These are phyloP conservation scores for Cettia cetti DNA, from an alignment of 2,113 vertebrate species.

Conservation along the genomic window DNA sequence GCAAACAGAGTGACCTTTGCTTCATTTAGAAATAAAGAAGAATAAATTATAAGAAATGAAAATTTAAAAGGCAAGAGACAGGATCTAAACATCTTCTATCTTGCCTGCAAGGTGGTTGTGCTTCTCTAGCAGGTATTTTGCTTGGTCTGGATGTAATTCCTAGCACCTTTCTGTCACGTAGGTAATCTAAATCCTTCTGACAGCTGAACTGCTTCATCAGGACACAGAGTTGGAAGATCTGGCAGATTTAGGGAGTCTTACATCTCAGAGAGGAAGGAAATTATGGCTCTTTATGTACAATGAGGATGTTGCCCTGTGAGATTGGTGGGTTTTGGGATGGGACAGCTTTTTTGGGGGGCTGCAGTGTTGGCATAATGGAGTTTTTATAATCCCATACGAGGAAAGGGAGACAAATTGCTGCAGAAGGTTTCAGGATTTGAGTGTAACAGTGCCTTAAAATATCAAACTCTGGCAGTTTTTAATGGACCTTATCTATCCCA, in stretches of 20 bases:
- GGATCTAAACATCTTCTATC: neutral
- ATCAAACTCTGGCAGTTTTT: neutral
- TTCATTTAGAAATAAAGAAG: neutral
- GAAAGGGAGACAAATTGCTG: neutral
- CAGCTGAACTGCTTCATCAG: neutral
- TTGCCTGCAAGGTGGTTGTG: neutral
- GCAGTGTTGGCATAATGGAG: neutral
- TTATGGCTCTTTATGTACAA: neutral
- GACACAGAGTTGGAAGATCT: neutral
- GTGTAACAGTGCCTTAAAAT: neutral
- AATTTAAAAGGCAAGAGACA: neutral
- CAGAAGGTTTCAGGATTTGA: neutral
- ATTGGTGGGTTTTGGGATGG: neutral
- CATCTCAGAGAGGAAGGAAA: neutral
- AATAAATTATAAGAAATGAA: neutral
- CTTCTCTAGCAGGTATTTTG: neutral
- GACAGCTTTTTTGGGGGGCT: neutral
- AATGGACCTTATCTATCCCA: neutral
- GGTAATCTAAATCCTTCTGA: neutral
- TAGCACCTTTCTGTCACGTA: rapidly evolving
- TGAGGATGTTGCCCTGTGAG: neutral
- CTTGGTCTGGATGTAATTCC: neutral
- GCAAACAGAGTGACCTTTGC: neutral
- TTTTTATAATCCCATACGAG: neutral
- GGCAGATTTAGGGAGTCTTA: neutral